Conservation (phyloP, 64 coral and sea anemone species). For the Pocillopora verrucosa region DNA sequence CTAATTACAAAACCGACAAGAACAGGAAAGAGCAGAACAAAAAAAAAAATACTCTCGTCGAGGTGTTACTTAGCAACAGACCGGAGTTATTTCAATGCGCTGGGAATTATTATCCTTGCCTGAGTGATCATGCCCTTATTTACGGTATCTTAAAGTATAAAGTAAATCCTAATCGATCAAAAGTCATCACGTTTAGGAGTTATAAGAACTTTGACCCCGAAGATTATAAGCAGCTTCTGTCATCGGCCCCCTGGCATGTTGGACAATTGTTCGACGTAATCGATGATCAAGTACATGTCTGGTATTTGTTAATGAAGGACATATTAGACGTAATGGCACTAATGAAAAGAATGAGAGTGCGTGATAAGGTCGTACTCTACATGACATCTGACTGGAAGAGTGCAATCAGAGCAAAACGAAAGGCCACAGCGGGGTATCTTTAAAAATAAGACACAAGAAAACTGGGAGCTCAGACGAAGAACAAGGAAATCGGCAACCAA, state of each 20-base stretch:
- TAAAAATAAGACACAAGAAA: no score
- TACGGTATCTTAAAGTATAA: conserved; percentile 15
- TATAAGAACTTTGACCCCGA: conserved; percentile 33
- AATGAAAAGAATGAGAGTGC: conserved; percentile 22
- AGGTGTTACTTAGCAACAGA: conserved; percentile 29
- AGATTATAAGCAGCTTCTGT: background rate
- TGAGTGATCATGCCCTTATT: conserved; percentile 41
- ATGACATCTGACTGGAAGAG: conserved; percentile 28
- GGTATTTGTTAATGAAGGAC: conserved; percentile 1
- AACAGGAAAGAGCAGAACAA: background rate
- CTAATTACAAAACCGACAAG: conserved; percentile 37
- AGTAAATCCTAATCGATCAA: background rate
- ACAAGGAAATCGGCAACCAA: no score
- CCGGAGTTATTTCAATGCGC: background rate
- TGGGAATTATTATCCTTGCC: conserved; percentile 11
- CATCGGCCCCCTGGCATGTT: conserved; percentile 12
- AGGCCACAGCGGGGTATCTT: no score
- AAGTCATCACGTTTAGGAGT: conserved; percentile 41
- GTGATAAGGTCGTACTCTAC: conserved; percentile 22
- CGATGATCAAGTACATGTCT: conserved; percentile 26
- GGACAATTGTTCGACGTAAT: conserved; percentile 9
- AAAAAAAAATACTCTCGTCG: background rate
- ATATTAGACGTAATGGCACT: background rate
- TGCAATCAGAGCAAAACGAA: background rate
- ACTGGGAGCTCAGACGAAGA: no score